phyloP scores from a whole-genome alignment of 2,797 vertebrate species.

The Muscicapa comitata region DNA sequence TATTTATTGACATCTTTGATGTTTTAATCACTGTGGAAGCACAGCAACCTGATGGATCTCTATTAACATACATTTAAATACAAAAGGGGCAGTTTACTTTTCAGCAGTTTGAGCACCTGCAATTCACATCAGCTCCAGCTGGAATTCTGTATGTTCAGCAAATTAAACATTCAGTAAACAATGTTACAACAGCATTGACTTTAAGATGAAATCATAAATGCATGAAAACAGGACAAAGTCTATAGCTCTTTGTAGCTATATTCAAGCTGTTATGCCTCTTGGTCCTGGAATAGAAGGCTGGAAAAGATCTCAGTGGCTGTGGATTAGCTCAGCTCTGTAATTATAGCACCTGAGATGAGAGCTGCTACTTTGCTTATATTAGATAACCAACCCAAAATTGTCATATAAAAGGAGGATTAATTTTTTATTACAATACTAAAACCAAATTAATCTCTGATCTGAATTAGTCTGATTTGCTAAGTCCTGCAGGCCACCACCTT shows the following conservation, averaged over 20 bases:
- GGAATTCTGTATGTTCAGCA: slow-evolving; percentile 37
- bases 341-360: slow-evolving; percentile 20
- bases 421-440: neutral
- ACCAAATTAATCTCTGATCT: neutral
- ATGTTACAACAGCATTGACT: neutral
- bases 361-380: neutral
- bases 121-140: slow-evolving; percentile 9
- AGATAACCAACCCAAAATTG: neutral
- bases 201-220: slow-evolving; percentile 40
- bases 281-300: neutral
- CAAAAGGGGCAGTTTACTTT: slow-evolving; percentile 20
- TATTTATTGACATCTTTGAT: slow-evolving; percentile 16
- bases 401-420: neutral
- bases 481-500: neutral
- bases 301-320: neutral
- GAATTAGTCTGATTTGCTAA: neutral
- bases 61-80: slow-evolving; percentile 43
- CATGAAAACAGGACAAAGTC: slow-evolving; percentile 17
- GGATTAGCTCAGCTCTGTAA: neutral
- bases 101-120: slow-evolving; percentile 16
- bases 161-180: slow-evolving; percentile 34
- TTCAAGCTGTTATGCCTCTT: slow-evolving; percentile 1
- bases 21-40: slow-evolving; percentile 15
- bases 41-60: neutral
- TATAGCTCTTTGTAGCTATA: slow-evolving; percentile 19